Base-by-base conservation (phyloP, 2,797 vertebrate genomes). In the Lindbergichthys nudifrons region DNA sequence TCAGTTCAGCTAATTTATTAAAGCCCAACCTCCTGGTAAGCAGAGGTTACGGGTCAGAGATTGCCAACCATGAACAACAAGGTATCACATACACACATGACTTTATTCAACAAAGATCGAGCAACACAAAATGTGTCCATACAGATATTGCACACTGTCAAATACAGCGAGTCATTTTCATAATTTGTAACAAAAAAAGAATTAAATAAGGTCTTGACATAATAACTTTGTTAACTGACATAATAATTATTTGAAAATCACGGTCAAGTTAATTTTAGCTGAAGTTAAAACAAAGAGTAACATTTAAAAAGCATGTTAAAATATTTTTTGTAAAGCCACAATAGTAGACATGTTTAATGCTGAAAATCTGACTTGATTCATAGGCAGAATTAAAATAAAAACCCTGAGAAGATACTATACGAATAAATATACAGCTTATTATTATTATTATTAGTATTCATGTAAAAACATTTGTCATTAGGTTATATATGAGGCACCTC, bases 381-480 rank as follows among this genome's bases (percentile, higher is more conserved):
- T 39, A n/a, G 13, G 8, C 14, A 5, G 15, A 50, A 61, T 75
- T 15, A 52, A 14, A 54, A 66, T 67, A 52, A 10, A 65, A 78
- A 62, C 80, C 66, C 68, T 59, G 62, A 80, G 72, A 75, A 59
- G 18, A 64, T 21, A 60, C 21, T 53, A 11, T 53, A 16, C 23
- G 60, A 23, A 39, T 23, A 46, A 26, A 59, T 14, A 54, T 10
- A 54, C n/a, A 45, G 15, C 13, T 75, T 47, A 56, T 16, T 10
- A 41, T 19, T 10, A 41, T 19, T 39, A 57, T 48, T 46, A 39
- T 21, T n/a, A 50, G 21, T 23, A 57, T 13, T 10, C 16, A 30
- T 19, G 18, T n/a, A 12, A 50, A 68, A 46, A 59, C 11, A 56
- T 43, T 41, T 45, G 47, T 65, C 19, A 67, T 59, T 41, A 21